Percentiles rank a stretch among this genome's conserved stretches.
phyloP scores from a whole-genome alignment of 2,797 vertebrate species.

The Moxostoma hubbsi region DNA sequence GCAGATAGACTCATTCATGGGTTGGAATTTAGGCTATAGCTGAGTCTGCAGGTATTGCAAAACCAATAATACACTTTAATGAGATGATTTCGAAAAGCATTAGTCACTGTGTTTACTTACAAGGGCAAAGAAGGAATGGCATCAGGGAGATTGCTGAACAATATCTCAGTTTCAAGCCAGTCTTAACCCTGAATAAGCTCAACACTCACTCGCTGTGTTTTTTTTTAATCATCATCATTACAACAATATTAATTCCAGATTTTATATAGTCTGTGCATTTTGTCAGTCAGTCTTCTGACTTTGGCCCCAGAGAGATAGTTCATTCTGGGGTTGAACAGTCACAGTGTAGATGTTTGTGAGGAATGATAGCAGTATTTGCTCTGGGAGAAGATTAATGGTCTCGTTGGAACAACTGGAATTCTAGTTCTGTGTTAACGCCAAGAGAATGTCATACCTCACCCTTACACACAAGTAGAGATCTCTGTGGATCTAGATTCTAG shows the following conservation, averaged over 20 bases:
- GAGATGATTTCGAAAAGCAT: not conserved
- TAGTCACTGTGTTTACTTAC: not conserved
- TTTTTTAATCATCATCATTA: not conserved
- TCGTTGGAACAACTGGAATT: conserved; percentile 52
- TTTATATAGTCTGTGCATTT: not conserved
- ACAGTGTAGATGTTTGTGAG: not conserved
- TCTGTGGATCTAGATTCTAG: not conserved
- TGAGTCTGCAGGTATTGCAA: conserved; percentile 1
- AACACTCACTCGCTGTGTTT: not conserved
- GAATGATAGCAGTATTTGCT: conserved; percentile 28
- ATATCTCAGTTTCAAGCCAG: too few relatives aligned
- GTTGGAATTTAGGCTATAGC: conserved; percentile 9
- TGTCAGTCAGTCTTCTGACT: too few relatives aligned
- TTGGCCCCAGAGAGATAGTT: too few relatives aligned
- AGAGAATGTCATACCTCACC: conserved; percentile 9
- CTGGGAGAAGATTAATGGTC: conserved; percentile 18
- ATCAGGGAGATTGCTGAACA: not conserved
- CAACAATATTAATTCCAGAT: not conserved
- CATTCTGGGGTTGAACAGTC: too few relatives aligned
- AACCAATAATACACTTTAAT: conserved; percentile 3
- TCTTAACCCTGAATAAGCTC: not conserved
- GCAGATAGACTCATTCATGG: conserved; percentile 26
- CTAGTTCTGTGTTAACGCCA: conserved; percentile 5
- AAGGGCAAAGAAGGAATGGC: conserved; percentile 2
- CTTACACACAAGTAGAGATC: conserved; percentile 2